phyloP scores from a whole-genome alignment of 2,113 vertebrate species.

The Passer domesticus region DNA sequence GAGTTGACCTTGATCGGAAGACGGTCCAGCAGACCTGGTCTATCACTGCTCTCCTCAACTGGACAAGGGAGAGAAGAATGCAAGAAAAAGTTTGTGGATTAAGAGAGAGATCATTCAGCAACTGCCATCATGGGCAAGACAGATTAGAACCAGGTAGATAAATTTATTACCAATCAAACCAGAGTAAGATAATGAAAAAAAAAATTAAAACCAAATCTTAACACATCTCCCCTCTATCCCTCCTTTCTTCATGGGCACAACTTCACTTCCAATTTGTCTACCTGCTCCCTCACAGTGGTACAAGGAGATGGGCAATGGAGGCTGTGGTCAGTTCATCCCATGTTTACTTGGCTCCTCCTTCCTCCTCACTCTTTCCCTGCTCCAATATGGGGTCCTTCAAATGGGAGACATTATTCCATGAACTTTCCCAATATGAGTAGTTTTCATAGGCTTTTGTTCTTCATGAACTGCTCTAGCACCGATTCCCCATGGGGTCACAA shows the following conservation, averaged over 20 bases:
- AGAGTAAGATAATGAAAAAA: not conserved
- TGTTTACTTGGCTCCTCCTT: not conserved
- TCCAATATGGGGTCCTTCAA: not conserved
- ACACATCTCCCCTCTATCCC: fast-evolving
- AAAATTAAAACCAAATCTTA: not conserved
- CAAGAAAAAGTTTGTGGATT: fast-evolving
- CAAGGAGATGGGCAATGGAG: not conserved
- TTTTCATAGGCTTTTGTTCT: not conserved
- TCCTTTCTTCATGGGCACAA: not conserved
- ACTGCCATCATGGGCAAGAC: fast-evolving
- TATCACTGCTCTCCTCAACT: not conserved
- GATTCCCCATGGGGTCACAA: not conserved
- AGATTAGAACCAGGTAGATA: not conserved
- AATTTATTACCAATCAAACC: not conserved
- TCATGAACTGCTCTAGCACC: not conserved
- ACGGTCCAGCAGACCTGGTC: not conserved
- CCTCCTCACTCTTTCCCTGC: not conserved
- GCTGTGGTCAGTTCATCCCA: not conserved
- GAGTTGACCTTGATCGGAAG: not conserved
- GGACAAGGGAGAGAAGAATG: not conserved
- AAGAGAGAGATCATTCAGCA: not conserved
- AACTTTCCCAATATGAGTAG: not conserved
- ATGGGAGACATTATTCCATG: not conserved
- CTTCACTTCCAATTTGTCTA: not conserved
- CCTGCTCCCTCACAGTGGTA: no score